phyloP scores from a whole-genome alignment of 2,888 invertebrate genomes.

The Rhagonycha fulva region DNA sequence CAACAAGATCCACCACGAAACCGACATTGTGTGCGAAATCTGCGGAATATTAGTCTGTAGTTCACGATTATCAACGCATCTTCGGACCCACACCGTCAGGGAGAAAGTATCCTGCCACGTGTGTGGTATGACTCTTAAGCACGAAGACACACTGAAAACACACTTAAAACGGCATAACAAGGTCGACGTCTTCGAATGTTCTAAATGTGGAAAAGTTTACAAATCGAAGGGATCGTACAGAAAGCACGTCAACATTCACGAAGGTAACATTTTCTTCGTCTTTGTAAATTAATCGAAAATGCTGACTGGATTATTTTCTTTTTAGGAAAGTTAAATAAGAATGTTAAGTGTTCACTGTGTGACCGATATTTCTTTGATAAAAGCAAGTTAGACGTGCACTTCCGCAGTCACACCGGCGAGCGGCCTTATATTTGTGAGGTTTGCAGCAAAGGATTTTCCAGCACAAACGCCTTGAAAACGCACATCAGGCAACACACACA shows the following conservation, averaged over 20 bases:
- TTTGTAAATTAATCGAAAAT: neutral
- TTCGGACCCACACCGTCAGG: neutral
- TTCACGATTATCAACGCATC: neutral
- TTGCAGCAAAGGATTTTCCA: slow-evolving; percentile 25
- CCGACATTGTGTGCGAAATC: neutral
- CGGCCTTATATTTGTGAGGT: slow-evolving; percentile 15
- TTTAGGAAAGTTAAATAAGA: neutral
- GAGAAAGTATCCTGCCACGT: neutral
- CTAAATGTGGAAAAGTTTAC: neutral
- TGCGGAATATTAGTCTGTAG: neutral
- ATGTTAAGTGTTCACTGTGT: neutral
- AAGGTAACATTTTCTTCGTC: neutral
- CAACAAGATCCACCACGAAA: neutral
- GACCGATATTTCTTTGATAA: neutral
- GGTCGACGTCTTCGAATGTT: neutral
- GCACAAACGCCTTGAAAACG: slow-evolving; percentile 18
- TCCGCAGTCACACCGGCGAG: slow-evolving; percentile 23
- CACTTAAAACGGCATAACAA: neutral
- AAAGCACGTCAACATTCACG: neutral
- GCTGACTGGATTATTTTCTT: neutral
- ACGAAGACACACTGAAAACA: neutral
- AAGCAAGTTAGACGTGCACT: slow-evolving; percentile 11
- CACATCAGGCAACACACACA: slow-evolving; percentile 23
- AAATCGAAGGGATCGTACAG: neutral
- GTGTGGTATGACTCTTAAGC: neutral